Evolutionary conservation across 2,113 vertebrate species (phyloP).

Genomic region (Mus pahari): DNA sequence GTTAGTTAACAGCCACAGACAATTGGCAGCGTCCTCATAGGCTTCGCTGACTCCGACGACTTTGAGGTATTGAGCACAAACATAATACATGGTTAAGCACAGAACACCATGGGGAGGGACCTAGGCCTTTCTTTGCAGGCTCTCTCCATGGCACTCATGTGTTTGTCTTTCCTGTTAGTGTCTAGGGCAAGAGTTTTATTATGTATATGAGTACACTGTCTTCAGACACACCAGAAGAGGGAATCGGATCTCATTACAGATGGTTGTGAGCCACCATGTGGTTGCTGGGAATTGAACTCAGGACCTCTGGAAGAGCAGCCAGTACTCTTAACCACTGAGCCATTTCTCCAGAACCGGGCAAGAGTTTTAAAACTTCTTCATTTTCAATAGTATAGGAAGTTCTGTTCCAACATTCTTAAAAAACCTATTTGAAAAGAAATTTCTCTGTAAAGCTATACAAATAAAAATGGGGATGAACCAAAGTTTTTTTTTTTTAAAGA

Average conservation of each 20-base stretch:
- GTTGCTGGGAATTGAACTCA: too few species aligned
- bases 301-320: too few species aligned
- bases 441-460: slow-evolving; percentile 44
- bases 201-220: too few species aligned
- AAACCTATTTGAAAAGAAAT: slow-evolving; percentile 42
- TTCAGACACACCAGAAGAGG: too few species aligned
- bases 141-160: slow-evolving; percentile 29
- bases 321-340: too few species aligned
- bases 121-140: neutral
- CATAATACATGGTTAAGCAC: slow-evolving; percentile 68
- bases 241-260: too few species aligned
- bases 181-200: slow-evolving; percentile 33
- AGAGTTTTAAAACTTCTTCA: slow-evolving; percentile 38
- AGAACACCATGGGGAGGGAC: neutral
- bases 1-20: slow-evolving; percentile 98
- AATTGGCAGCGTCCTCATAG: slow-evolving; percentile 98
- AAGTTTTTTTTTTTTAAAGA: neutral
- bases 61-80: slow-evolving; percentile 81
- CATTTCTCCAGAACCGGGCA: too few species aligned
- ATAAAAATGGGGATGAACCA: neutral
- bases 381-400: slow-evolving; percentile 43
- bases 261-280: too few species aligned
- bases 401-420: neutral
- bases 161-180: slow-evolving; percentile 44
- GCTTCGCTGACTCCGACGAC: slow-evolving; percentile 98